Conservation (phyloP, 92 coral and sea anemone species). For the Siderastrea siderea region DNA sequence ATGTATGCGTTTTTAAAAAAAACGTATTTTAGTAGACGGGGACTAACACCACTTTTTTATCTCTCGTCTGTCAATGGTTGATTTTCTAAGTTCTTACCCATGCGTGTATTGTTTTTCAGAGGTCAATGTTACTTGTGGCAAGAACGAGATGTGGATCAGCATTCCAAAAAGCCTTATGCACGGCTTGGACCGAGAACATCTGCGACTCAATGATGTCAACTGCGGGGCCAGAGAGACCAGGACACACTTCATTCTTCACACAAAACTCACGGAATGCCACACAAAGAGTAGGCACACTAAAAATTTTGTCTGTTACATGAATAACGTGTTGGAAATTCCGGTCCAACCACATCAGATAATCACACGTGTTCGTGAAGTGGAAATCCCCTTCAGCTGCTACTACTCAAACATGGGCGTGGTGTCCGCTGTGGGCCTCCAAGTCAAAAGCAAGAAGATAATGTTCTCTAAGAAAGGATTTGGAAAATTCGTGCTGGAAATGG, state of each 20-base stretch:
- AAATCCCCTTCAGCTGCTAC: slow-evolving; percentile 46
- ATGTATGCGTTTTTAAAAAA: too few relatives aligned
- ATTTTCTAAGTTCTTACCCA: too few relatives aligned
- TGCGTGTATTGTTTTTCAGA: neutral
- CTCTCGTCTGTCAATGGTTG: too few relatives aligned
- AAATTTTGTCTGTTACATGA: slow-evolving; percentile 19
- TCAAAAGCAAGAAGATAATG: slow-evolving; percentile 42
- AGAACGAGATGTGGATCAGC: slow-evolving; percentile 51
- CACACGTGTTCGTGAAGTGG: slow-evolving; percentile 53
- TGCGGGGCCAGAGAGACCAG: slow-evolving; percentile 50
- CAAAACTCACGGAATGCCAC: slow-evolving; percentile 35
- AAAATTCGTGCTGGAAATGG: slow-evolving; percentile 32
- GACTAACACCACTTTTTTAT: too few relatives aligned
- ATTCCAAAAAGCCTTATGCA: slow-evolving; percentile 28
- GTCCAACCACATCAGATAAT: slow-evolving; percentile 12
- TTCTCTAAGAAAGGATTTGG: slow-evolving; percentile 45
- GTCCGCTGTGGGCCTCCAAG: slow-evolving; percentile 33
- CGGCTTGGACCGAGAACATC: slow-evolving; percentile 37
- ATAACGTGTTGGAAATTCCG: slow-evolving; percentile 33
- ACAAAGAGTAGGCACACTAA: slow-evolving; percentile 26
- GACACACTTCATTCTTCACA: slow-evolving; percentile 30
- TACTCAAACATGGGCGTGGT: slow-evolving; percentile 53
- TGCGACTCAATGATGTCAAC: slow-evolving; percentile 32
- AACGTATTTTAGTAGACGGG: too few relatives aligned
- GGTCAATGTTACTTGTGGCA: slow-evolving; percentile 29